Evolutionary conservation across 1,140 invertebrate species (phyloP).

Genomic region (Ceratina australensis): DNA sequence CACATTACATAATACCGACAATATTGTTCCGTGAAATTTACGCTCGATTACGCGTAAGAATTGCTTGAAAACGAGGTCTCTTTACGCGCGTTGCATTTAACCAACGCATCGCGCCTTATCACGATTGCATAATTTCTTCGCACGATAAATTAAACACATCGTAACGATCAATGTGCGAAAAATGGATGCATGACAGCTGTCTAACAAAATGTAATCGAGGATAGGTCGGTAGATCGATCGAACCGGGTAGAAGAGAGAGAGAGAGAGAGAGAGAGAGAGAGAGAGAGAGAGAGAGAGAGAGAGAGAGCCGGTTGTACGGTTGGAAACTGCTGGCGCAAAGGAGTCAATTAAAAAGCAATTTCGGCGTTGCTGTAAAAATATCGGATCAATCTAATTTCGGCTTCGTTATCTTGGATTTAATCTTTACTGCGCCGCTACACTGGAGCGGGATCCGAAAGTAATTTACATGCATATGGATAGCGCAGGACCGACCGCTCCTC

Average conservation of each 20-base stretch:
- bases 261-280: background rate
- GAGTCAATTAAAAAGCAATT: conserved; percentile 48
- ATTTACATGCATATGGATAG: conserved; percentile 30
- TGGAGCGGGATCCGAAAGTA: background rate
- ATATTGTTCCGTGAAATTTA: no score
- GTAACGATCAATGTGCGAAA: no score
- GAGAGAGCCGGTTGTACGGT: background rate
- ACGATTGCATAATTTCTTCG: no score
- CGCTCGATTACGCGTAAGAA: no score
- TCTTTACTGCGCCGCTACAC: background rate
- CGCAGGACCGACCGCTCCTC: background rate
- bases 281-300: background rate
- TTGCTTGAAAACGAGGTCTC: no score
- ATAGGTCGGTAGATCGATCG: no score
- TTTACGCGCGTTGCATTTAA: no score
- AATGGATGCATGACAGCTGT: background rate
- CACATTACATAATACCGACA: no score
- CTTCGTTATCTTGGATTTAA: conserved; percentile 32
- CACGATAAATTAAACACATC: no score
- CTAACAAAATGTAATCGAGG: no score
- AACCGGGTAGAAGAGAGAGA: no score
- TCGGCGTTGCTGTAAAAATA: conserved; percentile 34
- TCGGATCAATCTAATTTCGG: conserved; percentile 35
- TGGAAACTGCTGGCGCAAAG: conserved; percentile 5
- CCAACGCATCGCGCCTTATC: no score